Conservation (phyloP, 2,797 vertebrate genomes). For the Gorsachius magnificus region DNA sequence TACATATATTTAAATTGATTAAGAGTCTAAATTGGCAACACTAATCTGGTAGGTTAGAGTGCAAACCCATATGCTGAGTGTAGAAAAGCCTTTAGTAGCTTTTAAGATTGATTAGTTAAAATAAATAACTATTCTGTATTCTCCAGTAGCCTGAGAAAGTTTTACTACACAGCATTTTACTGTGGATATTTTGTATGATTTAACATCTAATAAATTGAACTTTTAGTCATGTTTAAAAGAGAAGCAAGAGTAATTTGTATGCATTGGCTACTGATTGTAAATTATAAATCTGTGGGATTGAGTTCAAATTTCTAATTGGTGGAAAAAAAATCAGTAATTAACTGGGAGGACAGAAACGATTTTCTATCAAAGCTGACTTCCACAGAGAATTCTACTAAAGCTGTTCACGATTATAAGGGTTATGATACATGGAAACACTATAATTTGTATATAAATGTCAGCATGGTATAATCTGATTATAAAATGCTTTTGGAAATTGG, state of each 20-base stretch:
- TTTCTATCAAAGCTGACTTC: conserved; percentile 70
- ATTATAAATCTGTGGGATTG: conserved; percentile 72
- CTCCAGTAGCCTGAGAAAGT: conserved; percentile 4
- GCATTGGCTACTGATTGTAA: conserved; percentile 66
- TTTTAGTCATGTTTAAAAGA: conserved; percentile 62
- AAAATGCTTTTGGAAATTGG: conserved; percentile 46
- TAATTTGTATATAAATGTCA: conserved; percentile 69
- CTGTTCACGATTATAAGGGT: conserved; percentile 59
- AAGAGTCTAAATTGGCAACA: conserved; percentile 7
- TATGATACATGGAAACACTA: conserved; percentile 58
- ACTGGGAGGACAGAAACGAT: conserved; percentile 63
- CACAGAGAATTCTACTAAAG: conserved; percentile 64
- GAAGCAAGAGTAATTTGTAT: conserved; percentile 62
- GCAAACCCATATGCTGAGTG: conserved; percentile 45
- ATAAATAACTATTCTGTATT: conserved; percentile 55
- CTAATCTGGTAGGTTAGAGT: conserved; percentile 47
- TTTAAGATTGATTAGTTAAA: conserved; percentile 61
- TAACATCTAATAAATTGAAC: conserved; percentile 64
- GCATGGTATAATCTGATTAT: conserved; percentile 59
- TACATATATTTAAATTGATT: conserved; percentile 43
- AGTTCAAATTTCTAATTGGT: conserved; percentile 74
- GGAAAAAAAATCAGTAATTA: conserved; percentile 67
- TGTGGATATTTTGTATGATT: conserved; percentile 55
- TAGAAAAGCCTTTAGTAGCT: conserved; percentile 41
- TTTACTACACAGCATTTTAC: conserved; percentile 55